These are phyloP conservation scores for Pao palembangensis DNA, from an alignment of 2,113 vertebrate genomes.

Conservation along the genomic window DNA sequence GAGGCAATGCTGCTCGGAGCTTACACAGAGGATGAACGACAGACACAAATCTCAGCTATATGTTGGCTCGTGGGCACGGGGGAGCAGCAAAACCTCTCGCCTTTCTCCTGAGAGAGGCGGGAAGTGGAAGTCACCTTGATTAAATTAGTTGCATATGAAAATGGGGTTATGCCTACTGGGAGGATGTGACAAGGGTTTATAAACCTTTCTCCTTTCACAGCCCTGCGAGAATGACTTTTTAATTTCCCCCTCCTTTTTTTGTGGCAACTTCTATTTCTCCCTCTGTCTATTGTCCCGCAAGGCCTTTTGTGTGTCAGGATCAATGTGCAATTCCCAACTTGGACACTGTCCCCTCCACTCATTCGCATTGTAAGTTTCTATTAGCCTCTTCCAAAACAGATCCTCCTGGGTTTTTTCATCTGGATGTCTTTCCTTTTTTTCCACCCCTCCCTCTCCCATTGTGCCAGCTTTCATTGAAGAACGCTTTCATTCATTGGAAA, in stretches of 20 bases:
- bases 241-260: conserved; percentile 57
- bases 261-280: conserved; percentile 52
- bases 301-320: conserved; percentile 61
- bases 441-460: conserved; percentile 5
- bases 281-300: conserved; percentile 50
- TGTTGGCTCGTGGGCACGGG: conserved; percentile 61
- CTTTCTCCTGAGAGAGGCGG: conserved; percentile 56
- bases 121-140: conserved; percentile 74
- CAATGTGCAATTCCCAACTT: conserved; percentile 52
- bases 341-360: conserved; percentile 48
- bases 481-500: conserved; percentile 8
- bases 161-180: conserved; percentile 71
- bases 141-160: conserved; percentile 73
- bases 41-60: conserved; percentile 61
- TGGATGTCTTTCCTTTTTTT: not conserved
- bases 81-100: conserved; percentile 55
- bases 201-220: conserved; percentile 54
- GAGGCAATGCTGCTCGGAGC: conserved; percentile 32
- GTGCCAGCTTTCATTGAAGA: conserved; percentile 12
- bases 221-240: conserved; percentile 58
- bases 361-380: conserved; percentile 50
- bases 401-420: conserved; percentile 14
- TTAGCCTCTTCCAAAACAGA: conserved; percentile 50
- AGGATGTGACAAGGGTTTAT: conserved; percentile 65
- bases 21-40: conserved; percentile 42